phyloP scores from a whole-genome alignment of 2,797 vertebrate species.

The Acanthornis magna region DNA sequence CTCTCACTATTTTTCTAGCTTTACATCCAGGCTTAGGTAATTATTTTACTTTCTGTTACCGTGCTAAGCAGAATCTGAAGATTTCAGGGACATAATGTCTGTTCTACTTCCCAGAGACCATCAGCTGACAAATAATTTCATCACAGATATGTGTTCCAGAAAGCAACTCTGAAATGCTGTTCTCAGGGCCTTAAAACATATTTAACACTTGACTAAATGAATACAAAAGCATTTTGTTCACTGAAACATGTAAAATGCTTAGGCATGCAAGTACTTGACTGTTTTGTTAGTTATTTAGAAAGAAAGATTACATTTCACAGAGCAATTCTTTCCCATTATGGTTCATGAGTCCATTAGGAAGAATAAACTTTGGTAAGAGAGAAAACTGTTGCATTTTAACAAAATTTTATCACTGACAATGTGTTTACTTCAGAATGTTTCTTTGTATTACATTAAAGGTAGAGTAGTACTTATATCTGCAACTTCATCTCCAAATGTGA shows the following conservation, averaged over 20 bases:
- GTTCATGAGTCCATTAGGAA: not conserved
- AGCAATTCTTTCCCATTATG: not conserved
- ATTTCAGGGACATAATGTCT: constrained; percentile 36
- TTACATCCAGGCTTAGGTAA: not conserved
- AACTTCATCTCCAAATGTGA: not conserved
- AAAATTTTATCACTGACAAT: not conserved
- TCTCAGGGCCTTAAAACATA: constrained; percentile 50
- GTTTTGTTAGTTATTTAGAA: constrained; percentile 19
- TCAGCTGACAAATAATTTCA: constrained; percentile 60
- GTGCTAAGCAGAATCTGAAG: not conserved
- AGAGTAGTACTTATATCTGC: not conserved
- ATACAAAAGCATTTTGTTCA: constrained; percentile 60
- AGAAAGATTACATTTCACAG: constrained; percentile 37
- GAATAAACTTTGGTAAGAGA: not conserved
- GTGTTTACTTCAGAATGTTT: not conserved
- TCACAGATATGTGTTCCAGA: constrained; percentile 54
- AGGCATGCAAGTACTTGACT: constrained; percentile 41
- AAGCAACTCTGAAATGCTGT: constrained; percentile 39
- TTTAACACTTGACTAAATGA: constrained; percentile 68
- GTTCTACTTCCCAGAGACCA: constrained; percentile 14
- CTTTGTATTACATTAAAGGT: not conserved
- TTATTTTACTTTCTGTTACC: constrained; percentile 22
- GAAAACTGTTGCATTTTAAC: not conserved
- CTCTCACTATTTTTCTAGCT: not conserved
- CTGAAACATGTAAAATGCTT: constrained; percentile 57